A percentile compares a stretch with the other conserved stretches of the same genome.
Evolutionary conservation across 2,797 vertebrate species (phyloP).

Genomic region (Gambelia wislizenii): DNA sequence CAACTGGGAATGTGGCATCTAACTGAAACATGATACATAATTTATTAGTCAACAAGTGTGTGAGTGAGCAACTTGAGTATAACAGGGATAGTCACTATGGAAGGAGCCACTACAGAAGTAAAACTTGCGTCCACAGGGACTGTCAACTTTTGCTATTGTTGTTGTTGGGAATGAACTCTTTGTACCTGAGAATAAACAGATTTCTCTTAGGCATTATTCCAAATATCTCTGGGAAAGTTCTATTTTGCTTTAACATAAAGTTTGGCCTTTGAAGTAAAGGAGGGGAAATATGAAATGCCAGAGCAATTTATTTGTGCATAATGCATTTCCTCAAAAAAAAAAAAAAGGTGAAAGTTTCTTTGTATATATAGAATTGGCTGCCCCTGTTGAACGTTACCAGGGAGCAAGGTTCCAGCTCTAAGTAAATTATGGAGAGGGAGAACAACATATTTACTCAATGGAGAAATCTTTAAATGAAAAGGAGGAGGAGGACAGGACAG

Average conservation of each 20-base stretch:
- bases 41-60: constrained; percentile 32
- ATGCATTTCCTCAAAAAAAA: neutral
- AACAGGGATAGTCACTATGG: fast-evolving
- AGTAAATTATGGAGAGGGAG: neutral
- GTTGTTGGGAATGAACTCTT: neutral
- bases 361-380: neutral
- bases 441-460: neutral
- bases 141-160: neutral
- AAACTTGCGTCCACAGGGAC: neutral
- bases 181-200: constrained; percentile 41
- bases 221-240: constrained; percentile 38
- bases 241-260: neutral
- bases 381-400: neutral
- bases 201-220: constrained; percentile 50
- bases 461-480: neutral
- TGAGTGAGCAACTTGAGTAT: fast-evolving
- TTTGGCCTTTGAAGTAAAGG: constrained; percentile 24
- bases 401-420: neutral
- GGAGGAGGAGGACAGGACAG: neutral
- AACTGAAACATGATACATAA: constrained; percentile 25
- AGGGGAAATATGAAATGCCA: constrained; percentile 24
- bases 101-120: neutral
- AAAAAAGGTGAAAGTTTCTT: constrained; percentile 36
- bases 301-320: constrained; percentile 49
- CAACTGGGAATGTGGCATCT: constrained; percentile 10